These are phyloP conservation scores for Craseonycteris thonglongyai DNA, from an alignment of 2,113 vertebrate genomes.

Conservation along the genomic window DNA sequence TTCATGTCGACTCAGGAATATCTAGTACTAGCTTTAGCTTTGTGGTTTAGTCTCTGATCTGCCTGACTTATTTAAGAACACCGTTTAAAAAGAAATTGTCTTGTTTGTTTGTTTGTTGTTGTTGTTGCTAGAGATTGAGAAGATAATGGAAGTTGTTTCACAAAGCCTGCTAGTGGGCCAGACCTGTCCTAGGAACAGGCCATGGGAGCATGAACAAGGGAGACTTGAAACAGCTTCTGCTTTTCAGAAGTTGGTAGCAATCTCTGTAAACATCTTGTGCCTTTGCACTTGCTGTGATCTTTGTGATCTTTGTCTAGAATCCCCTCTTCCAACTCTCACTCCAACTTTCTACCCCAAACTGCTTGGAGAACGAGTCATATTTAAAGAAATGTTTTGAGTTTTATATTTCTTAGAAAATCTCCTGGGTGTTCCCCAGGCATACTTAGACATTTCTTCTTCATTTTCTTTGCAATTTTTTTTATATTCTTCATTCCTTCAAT, in stretches of 20 bases:
- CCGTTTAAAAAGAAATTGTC: not conserved
- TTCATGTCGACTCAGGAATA: not conserved
- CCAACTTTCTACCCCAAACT: not conserved
- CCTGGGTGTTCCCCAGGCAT: not conserved
- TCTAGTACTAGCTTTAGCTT: not conserved
- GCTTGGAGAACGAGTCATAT: not conserved
- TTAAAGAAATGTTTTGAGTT: not conserved
- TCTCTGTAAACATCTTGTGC: rapidly evolving
- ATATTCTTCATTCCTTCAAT: not conserved
- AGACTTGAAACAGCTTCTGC: not conserved
- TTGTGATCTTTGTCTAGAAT: not conserved
- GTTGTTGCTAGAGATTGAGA: not conserved
- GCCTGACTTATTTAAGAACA: not conserved
- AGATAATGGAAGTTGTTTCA: not conserved
- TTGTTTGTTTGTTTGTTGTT: not conserved
- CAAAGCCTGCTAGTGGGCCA: not conserved
- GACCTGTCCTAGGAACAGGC: not conserved
- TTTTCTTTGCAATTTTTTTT: not conserved
- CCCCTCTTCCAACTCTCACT: not conserved
- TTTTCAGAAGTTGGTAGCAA: not conserved
- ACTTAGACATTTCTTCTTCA: not conserved
- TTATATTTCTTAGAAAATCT: not conserved
- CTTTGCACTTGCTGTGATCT: not conserved
- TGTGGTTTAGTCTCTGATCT: not conserved
- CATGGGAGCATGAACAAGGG: not conserved